Evolutionary conservation across 2,113 vertebrate genomes (phyloP).

Genomic region (Mustela nigripes): DNA sequence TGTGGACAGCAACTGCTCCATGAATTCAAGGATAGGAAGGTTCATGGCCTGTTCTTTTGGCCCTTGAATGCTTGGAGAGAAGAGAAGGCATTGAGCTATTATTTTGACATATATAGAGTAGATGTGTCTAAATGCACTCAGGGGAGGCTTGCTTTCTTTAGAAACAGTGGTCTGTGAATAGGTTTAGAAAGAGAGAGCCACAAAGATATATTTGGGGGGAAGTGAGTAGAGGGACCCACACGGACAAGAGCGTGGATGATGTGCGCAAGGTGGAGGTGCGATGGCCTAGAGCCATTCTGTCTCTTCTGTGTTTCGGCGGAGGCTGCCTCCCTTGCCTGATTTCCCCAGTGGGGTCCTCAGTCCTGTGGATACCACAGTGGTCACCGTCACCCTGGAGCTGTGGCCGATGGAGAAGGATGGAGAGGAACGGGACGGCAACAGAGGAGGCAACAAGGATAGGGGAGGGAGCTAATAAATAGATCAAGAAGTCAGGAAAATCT

Average conservation of each 20-base stretch:
- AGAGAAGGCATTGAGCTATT: neutral
- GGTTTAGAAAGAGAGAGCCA: neutral
- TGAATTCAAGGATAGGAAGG: neutral
- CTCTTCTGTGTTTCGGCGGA: neutral
- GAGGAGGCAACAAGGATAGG: neutral
- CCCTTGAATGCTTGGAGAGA: neutral
- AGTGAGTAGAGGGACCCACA: neutral
- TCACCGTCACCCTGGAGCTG: neutral
- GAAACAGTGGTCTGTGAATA: neutral
- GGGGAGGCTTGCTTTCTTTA: neutral
- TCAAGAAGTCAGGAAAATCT: neutral
- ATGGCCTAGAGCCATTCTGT: neutral
- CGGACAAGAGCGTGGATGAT: neutral
- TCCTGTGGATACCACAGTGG: neutral
- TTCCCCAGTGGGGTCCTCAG: neutral
- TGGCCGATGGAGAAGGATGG: neutral
- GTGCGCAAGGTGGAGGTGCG: rapidly evolving
- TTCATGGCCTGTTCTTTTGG: neutral
- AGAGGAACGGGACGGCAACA: neutral
- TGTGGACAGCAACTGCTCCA: neutral
- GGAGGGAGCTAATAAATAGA: neutral
- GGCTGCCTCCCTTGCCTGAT: neutral
- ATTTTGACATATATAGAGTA: constrained; percentile 6
- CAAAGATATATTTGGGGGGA: neutral
- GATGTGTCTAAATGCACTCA: neutral